These are phyloP conservation scores for Trichoplusia ni DNA, from an alignment of 1,140 invertebrate genomes.

Conservation along the genomic window DNA sequence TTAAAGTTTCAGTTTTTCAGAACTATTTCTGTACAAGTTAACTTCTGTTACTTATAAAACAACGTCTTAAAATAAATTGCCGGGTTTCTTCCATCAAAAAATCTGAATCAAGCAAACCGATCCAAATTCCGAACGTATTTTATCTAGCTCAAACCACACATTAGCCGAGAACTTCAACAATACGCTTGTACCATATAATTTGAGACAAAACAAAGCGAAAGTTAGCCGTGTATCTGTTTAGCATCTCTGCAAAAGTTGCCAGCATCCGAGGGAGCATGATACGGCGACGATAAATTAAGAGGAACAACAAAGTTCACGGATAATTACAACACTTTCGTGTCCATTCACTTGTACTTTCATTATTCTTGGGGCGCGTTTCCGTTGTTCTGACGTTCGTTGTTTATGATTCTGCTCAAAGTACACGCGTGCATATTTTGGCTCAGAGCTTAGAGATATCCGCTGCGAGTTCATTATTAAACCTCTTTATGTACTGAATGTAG, in stretches of 20 bases:
- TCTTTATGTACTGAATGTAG: too few species aligned
- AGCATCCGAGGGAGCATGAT: constrained; percentile 35
- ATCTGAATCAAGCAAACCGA: too few species aligned
- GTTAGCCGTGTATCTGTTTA: constrained; percentile 43
- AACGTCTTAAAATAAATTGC: too few species aligned
- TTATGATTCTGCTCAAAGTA: not conserved
- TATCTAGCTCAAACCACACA: not conserved
- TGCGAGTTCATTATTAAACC: too few species aligned
- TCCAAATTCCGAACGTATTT: too few species aligned
- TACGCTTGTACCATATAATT: constrained; percentile 19
- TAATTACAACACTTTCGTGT: constrained; percentile 67
- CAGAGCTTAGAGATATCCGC: too few species aligned
- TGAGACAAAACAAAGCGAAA: constrained; percentile 23
- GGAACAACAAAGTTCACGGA: constrained; percentile 48
- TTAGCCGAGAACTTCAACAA: constrained; percentile 7
- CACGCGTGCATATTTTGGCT: too few species aligned
- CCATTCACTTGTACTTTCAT: constrained; percentile 76
- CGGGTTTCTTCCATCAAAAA: too few species aligned
- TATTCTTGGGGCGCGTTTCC: constrained; percentile 56
- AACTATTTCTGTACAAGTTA: too few species aligned
- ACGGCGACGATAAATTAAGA: constrained; percentile 53
- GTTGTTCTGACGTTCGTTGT: constrained; percentile 33
- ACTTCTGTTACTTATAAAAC: too few species aligned
- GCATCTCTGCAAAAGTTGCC: constrained; percentile 38
- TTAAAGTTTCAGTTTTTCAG: too few species aligned